Evolutionary conservation across 2,888 invertebrate species (phyloP), one percentile per base, ranked within the genome.

Genomic region (Drosophila cracens): DNA sequence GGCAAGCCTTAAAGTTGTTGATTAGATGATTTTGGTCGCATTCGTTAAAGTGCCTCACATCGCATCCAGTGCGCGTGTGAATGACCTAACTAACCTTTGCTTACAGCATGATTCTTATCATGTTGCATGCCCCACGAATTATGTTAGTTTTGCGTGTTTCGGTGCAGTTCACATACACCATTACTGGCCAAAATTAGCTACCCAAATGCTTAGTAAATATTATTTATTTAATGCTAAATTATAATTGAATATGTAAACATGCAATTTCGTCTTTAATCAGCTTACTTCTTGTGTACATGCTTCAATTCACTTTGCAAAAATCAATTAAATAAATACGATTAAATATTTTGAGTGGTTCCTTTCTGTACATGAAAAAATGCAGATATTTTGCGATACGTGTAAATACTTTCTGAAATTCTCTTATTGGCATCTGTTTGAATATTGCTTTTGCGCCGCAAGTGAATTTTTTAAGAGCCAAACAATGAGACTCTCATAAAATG

Each of bases 31-130:
- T 67, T 64, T 31, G 7, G 25, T 13, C 29, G 2, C 63, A 63
- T 57, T 67, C 25, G n/a, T 64, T 67, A 31, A 59, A 48, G 52
- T 46, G 63, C 49, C 46, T 46, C 46, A 16, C 25, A 46, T 25
- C 46, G 27, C 46, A 70, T 65, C 48, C 70, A 2, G 18, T 10
- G 54, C 52, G 60, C 86, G 81, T 83, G 83, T 60, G 49, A 71
- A 74, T 71, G 69, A 38, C 53, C 63, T 27, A 54, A 34, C 33
- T 48, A 34, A 40, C 25, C n/a, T 48, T 53, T 18, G 48, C n/a
- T 43, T 21, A 6, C 21, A 36, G 4, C 46, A 52, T 60, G 60
- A 61, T 69, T 63, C 16, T 13, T 29, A 53, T 68, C 61, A 29
- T 57, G 57, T 43, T 57, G 46, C 56, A 70, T 63, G 57, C 10